Conservation (phyloP, 2,888 invertebrate species). For the Ligdia adustata region DNA sequence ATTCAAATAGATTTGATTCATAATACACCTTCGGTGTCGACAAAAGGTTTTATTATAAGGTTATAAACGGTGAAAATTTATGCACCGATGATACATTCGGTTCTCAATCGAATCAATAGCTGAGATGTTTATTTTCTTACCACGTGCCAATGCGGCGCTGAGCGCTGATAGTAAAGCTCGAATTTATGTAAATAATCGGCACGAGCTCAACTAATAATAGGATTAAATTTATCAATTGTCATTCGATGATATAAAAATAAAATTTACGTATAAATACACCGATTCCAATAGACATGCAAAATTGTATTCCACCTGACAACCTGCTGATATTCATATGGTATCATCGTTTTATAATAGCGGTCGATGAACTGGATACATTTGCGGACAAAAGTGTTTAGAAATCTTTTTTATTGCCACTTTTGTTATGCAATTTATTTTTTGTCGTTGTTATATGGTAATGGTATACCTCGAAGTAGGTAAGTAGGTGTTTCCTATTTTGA, state of each 20-base stretch:
- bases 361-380: slow-evolving; percentile 66
- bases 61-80: slow-evolving; percentile 33
- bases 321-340: slow-evolving; percentile 59
- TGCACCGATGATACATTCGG: slow-evolving; percentile 32
- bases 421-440: slow-evolving; percentile 41
- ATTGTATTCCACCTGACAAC: slow-evolving; percentile 63
- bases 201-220: slow-evolving; percentile 41
- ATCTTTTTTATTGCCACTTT: slow-evolving; percentile 36
- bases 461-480: slow-evolving; percentile 8
- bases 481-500: slow-evolving; percentile 10
- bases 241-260: slow-evolving; percentile 42
- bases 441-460: slow-evolving; percentile 15
- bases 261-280: slow-evolving; percentile 68
- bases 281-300: slow-evolving; percentile 75
- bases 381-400: slow-evolving; percentile 51
- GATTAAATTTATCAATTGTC: slow-evolving; percentile 37
- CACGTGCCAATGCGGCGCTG: slow-evolving; percentile 30
- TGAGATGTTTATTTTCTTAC: slow-evolving; percentile 24
- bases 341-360: slow-evolving; percentile 63
- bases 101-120: slow-evolving; percentile 27
- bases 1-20: slow-evolving; percentile 25
- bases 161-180: slow-evolving; percentile 41
- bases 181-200: slow-evolving; percentile 58
- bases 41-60: slow-evolving; percentile 19
- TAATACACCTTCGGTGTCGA: slow-evolving; percentile 1